Percentiles rank a stretch among this genome's conserved stretches.
These are phyloP conservation scores for Psittacula derbiana DNA, from an alignment of 2,797 vertebrate genomes.

Conservation along the genomic window DNA sequence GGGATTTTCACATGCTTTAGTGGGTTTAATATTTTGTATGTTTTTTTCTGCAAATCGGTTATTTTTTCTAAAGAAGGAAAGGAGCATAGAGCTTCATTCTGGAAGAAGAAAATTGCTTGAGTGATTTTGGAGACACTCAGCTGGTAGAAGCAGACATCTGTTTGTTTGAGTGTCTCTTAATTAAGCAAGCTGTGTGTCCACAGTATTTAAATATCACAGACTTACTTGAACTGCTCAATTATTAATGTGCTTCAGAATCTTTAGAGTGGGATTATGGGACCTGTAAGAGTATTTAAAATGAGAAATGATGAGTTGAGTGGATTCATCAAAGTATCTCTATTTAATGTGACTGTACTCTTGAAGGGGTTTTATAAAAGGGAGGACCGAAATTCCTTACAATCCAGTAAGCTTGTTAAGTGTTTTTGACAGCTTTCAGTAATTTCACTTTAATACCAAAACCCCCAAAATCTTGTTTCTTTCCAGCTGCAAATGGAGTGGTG, in stretches of 20 bases:
- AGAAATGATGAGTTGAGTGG: not conserved
- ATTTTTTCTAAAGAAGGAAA: not conserved
- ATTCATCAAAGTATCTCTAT: not conserved
- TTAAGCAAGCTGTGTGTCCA: not conserved
- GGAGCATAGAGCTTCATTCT: not conserved
- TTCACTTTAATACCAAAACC: not conserved
- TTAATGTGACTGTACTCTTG: not conserved
- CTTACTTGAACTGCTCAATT: not conserved
- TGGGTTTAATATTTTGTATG: not conserved
- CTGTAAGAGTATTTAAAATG: not conserved
- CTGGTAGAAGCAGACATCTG: not conserved
- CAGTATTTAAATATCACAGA: not conserved
- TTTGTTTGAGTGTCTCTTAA: not conserved
- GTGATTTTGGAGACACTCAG: not conserved
- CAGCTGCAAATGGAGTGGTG: slow-evolving; percentile 97
- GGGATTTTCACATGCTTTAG: not conserved
- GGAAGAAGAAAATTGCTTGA: not conserved
- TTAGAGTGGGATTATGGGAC: not conserved
- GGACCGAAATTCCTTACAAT: not conserved
- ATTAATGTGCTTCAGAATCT: not conserved
- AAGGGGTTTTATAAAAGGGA: not conserved
- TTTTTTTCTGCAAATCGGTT: not conserved
- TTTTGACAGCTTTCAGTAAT: not conserved
- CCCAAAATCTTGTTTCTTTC: not conserved
- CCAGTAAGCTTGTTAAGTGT: not conserved